Base-by-base conservation (phyloP, 2,888 invertebrate species). In the Sminthurinus aureus region DNA sequence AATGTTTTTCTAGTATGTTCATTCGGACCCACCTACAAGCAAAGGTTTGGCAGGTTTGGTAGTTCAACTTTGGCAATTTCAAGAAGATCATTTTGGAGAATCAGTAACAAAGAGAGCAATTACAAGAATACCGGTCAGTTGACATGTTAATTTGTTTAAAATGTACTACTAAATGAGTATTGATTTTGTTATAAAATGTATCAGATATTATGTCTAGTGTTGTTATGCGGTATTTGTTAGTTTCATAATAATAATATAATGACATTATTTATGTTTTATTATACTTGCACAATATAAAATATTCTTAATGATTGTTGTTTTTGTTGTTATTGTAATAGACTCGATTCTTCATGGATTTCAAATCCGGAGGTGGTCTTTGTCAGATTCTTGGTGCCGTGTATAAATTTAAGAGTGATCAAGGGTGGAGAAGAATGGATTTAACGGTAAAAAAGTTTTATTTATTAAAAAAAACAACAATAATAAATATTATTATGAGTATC, bases 401-500 rank as follows among this genome's bases (percentile, higher is more conserved):
- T 93, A 96, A 96, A 90, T 98, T 96, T 92, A 97, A 98, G 91
- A 95, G 94, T 91, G 98, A 98, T 91, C 98, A 98, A 91, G 95
- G 96, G 91, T 98, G 96, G 94, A 94, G 97, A 90, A 94, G 97
- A 91, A 97, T 98, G 91, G 97, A 97, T 92, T 95, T 97, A 91
- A 95, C 95, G 91, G 94, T 95, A 90, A 93, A 93, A 92, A 94
- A n/a, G n/a, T n/a, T 50, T 15, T 50, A 24, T n/a, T 13, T n/a
- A 22, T 64, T 26, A 15, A 38, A 4, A 38, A 38, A 38, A 38
- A 38, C 38, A 38, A 4, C 38, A 38, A 4, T 38, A 38, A 38
- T 38, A 38, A 38, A 38, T 38, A 38, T 38, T 38, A 38, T 38
- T 38, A 38, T 38, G 6, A 38, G 1, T 38, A 38, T n/a, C 20